These are phyloP conservation scores for Gymnogyps californianus DNA, from an alignment of 2,113 vertebrate genomes.

Conservation along the genomic window DNA sequence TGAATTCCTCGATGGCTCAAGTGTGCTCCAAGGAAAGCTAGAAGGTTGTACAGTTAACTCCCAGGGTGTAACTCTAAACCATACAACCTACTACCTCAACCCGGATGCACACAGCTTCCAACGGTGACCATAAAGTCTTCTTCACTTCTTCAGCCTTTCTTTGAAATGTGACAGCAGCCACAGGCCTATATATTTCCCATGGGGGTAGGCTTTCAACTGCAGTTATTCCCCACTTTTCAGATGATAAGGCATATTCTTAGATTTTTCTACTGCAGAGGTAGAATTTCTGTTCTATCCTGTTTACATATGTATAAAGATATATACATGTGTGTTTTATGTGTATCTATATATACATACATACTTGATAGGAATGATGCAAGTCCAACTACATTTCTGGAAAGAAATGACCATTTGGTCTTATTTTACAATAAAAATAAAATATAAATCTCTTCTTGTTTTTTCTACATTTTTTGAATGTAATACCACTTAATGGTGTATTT, in stretches of 20 bases:
- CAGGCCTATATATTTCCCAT: slow-evolving; percentile 23
- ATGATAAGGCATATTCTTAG: not conserved
- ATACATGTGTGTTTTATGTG: not conserved
- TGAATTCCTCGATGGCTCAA: slow-evolving; percentile 88
- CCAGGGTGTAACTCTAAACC: slow-evolving; percentile 99
- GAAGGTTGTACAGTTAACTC: slow-evolving; percentile 99
- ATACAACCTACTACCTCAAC: slow-evolving; percentile 99
- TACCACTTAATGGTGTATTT: not conserved
- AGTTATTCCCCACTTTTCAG: not conserved
- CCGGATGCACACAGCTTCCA: slow-evolving; percentile 95
- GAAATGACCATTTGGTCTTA: not conserved
- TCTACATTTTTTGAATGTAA: not conserved
- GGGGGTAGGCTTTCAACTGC: not conserved
- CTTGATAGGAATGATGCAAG: not conserved
- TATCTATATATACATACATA: not conserved
- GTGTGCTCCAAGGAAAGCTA: slow-evolving; percentile 99
- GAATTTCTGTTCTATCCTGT: not conserved
- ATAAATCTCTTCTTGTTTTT: not conserved
- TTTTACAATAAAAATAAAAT: not conserved
- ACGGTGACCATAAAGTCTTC: slow-evolving; percentile 74
- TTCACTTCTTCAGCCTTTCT: slow-evolving; percentile 76
- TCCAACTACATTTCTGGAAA: not conserved
- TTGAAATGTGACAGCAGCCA: slow-evolving; percentile 67
- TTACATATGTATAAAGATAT: not conserved
- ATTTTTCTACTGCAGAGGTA: not conserved